Evolutionary conservation across 2,113 vertebrate species (phyloP).

Genomic region (Blennius ocellaris): DNA sequence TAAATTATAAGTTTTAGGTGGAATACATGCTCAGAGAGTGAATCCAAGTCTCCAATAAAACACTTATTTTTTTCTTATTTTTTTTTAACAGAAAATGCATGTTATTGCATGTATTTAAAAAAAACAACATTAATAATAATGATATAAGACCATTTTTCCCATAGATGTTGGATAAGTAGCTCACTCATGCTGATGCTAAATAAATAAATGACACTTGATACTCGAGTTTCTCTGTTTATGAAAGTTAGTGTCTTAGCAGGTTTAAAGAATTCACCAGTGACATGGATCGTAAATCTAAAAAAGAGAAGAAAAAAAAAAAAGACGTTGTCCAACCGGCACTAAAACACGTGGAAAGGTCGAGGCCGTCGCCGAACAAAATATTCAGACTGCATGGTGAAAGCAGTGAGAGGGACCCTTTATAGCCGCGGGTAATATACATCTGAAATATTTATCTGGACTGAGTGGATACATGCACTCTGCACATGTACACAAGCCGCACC

Average conservation of each 20-base stretch:
- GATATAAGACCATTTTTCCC: no score
- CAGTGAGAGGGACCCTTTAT: conserved; percentile 34
- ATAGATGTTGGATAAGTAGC: no score
- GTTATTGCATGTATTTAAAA: not conserved
- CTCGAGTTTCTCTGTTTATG: no score
- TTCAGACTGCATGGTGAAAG: conserved; percentile 20
- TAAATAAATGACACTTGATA: no score
- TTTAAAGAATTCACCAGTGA: not conserved
- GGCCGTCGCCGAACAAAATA: conserved; percentile 16
- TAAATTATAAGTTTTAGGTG: no score
- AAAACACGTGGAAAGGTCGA: conserved; percentile 18
- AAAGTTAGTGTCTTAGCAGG: no score
- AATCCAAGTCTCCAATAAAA: no score
- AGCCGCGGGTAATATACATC: conserved; percentile 28
- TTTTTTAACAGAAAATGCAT: no score
- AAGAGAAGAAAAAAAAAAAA: not conserved
- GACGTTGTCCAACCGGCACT: not conserved
- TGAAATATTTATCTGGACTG: conserved; percentile 69
- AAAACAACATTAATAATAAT: not conserved
- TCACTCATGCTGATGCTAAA: no score
- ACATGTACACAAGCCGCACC: conserved; percentile 30
- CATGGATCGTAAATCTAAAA: not conserved
- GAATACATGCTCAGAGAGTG: no score
- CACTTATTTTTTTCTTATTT: no score
- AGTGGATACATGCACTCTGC: conserved; percentile 46